A percentile compares a stretch with the other conserved stretches of the same genome.
Evolutionary conservation across 2,888 invertebrate genomes (phyloP).

Genomic region (Philaethria dido): DNA sequence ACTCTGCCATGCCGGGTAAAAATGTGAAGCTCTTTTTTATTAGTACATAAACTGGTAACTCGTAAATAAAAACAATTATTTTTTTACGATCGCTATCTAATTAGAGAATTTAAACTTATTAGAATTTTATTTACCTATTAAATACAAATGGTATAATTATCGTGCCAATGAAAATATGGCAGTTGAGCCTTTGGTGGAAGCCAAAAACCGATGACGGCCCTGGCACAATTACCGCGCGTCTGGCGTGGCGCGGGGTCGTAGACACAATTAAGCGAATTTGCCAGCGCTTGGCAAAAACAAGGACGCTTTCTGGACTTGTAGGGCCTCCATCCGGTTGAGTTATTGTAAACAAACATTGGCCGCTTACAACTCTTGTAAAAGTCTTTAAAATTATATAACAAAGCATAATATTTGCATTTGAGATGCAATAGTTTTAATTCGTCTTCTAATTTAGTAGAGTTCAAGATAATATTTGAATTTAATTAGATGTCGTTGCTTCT

Average conservation of each 20-base stretch:
- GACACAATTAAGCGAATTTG: conserved; percentile 79
- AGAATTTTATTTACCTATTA: conserved; percentile 27
- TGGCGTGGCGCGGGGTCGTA: conserved; percentile 64
- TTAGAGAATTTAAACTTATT: conserved; percentile 11
- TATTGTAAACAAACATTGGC: conserved; percentile 9
- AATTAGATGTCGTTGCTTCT: no score
- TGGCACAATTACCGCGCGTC: conserved; percentile 64
- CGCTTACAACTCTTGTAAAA: no score
- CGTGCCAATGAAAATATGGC: conserved; percentile 30
- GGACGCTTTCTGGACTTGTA: conserved; percentile 49
- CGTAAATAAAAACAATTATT: background rate
- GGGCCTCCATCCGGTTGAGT: conserved; percentile 50
- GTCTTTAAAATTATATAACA: no score
- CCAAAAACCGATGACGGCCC: conserved; percentile 31
- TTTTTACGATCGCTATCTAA: conserved; percentile 14
- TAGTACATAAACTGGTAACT: background rate
- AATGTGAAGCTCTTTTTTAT: no score
- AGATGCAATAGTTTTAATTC: no score
- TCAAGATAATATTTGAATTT: no score
- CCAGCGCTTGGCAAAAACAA: conserved; percentile 65
- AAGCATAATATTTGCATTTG: no score
- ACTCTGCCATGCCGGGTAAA: no score
- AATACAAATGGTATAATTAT: conserved; percentile 30
- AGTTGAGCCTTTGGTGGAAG: conserved; percentile 28
- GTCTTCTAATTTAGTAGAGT: no score